A percentile compares a stretch with the other conserved stretches of the same genome.
phyloP scores from a whole-genome alignment of 2,888 invertebrate genomes.

The Drosophila lutescens region DNA sequence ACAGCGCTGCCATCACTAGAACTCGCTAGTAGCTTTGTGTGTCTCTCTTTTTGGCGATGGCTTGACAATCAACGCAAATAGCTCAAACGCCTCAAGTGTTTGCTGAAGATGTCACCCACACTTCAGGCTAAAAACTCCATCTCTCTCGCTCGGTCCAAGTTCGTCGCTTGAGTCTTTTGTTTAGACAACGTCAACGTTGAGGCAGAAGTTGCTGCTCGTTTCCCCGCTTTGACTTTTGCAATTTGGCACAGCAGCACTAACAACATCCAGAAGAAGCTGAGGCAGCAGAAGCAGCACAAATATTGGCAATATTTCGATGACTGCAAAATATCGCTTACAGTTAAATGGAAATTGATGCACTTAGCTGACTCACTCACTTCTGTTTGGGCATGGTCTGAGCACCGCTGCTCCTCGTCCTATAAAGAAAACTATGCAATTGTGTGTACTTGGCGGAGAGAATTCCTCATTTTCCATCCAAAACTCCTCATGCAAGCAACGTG shows the following conservation, averaged over 20 bases:
- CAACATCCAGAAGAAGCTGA: slow-evolving; percentile 30
- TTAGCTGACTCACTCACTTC: slow-evolving; percentile 81
- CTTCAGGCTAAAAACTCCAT: slow-evolving; percentile 55
- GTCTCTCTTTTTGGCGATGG: slow-evolving; percentile 48
- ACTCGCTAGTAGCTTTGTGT: slow-evolving; percentile 13
- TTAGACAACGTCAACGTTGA: slow-evolving; percentile 70
- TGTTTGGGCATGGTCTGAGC: slow-evolving; percentile 52
- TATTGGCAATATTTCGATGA: slow-evolving; percentile 72
- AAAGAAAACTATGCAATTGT: slow-evolving; percentile 47
- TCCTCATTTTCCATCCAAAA: slow-evolving; percentile 39
- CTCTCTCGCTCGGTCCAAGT: slow-evolving; percentile 58
- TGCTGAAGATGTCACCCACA: slow-evolving; percentile 81
- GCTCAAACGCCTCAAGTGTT: slow-evolving; percentile 81
- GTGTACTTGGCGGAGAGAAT: slow-evolving; percentile 40
- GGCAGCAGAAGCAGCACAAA: slow-evolving; percentile 54
- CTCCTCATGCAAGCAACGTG: slow-evolving; percentile 67
- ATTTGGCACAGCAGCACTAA: slow-evolving; percentile 68
- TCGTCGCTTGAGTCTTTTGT: slow-evolving; percentile 78
- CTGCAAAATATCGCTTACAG: slow-evolving; percentile 81
- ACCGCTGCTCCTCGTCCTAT: slow-evolving; percentile 49
- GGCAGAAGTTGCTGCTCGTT: slow-evolving; percentile 49
- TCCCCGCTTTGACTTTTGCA: slow-evolving; percentile 75
- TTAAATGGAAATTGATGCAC: slow-evolving; percentile 81
- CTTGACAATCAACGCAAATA: slow-evolving; percentile 78
- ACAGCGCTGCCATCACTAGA: slow-evolving; percentile 25